These are phyloP conservation scores for Acheta domesticus DNA, from an alignment of 2,888 invertebrate species.

Conservation along the genomic window DNA sequence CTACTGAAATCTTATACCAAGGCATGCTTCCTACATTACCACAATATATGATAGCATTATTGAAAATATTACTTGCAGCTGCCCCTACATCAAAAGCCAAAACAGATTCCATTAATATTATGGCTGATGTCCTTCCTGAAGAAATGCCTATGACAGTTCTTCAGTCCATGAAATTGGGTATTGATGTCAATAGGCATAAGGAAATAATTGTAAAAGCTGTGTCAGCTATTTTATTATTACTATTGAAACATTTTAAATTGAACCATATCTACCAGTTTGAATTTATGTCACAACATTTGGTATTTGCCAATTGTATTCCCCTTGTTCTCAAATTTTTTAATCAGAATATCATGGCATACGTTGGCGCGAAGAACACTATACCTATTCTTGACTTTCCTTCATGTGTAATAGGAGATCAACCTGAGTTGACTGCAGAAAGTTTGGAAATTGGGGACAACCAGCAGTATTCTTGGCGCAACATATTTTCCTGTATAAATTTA, in stretches of 20 bases:
- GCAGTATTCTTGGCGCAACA: constrained; percentile 94
- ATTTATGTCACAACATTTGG: constrained; percentile 94
- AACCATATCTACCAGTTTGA: constrained; percentile 99
- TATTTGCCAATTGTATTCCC: constrained; percentile 98
- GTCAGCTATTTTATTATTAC: constrained; percentile 80
- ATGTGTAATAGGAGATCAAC: constrained; percentile 92
- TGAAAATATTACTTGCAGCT: constrained; percentile 95
- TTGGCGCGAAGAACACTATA: constrained; percentile 91
- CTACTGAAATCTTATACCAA: constrained; percentile 80
- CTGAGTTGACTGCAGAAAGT: constrained; percentile 87
- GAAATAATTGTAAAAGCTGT: constrained; percentile 97
- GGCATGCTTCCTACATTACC: constrained; percentile 95
- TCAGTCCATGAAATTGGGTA: constrained; percentile 91
- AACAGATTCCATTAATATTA: constrained; percentile 95
- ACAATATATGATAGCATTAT: constrained; percentile 94
- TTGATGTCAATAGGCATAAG: constrained; percentile 97
- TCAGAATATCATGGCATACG: constrained; percentile 93
- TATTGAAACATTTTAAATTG: constrained; percentile 94
- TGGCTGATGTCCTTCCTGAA: constrained; percentile 95
- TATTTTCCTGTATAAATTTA: constrained; percentile 96
- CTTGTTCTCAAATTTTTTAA: constrained; percentile 97
- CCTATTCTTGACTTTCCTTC: constrained; percentile 92
- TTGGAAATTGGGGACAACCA: constrained; percentile 80
- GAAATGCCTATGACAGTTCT: constrained; percentile 96
- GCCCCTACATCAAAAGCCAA: constrained; percentile 99